Evolutionary conservation across 1,140 invertebrate species (phyloP), one percentile per base, ranked within the genome.

Genomic region (Heliconius melpomene): DNA sequence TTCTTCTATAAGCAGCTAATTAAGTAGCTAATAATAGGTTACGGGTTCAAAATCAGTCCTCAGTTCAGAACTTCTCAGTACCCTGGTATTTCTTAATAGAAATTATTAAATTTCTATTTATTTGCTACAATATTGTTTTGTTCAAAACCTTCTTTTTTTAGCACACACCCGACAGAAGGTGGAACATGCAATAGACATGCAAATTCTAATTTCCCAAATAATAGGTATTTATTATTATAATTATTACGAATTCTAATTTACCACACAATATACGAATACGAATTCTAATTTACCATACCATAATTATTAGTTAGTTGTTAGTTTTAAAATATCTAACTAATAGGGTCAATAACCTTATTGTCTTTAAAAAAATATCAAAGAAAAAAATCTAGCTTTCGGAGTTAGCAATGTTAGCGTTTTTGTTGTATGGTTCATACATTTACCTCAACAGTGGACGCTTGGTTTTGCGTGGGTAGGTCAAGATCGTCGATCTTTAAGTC

Each of bases 401-500:
- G 60, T 66, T 66, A 66, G 26, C 60, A 66, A 66, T 26, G 60
- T 66, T 66, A 66, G 23, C 23, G 3, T 23, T n/a, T 57, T 57
- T 66, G 29, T 66, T 66, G 60, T 66, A 66, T 29, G 9, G 9
- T 29, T 66, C 60, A 66, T 66, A 66, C 71, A 26, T 16, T 60
- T 80, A 85, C 85, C 83, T 87, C 86, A 16, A 87, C 90, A 40
- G 89, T 88, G 11, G 89, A 82, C n/a, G 79, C 82, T 77, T 86
- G 85, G 72, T 72, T 82, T 18, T 85, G 84, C 2, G 73, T 77
- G 0, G 85, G 81, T 11, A 81, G 85, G 26, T 91, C 89, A 2
- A 91, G 66, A 74, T 92, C 91, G 54, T 93, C 91, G 2, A 79
- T 32, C 76, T 92, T 92, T 23, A 91, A 60, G 7, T 92, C 88